A percentile compares a stretch with the other conserved stretches of the same genome.
Evolutionary conservation across 2,797 vertebrate species (phyloP).

Genomic region (Darevskia nairensis): DNA sequence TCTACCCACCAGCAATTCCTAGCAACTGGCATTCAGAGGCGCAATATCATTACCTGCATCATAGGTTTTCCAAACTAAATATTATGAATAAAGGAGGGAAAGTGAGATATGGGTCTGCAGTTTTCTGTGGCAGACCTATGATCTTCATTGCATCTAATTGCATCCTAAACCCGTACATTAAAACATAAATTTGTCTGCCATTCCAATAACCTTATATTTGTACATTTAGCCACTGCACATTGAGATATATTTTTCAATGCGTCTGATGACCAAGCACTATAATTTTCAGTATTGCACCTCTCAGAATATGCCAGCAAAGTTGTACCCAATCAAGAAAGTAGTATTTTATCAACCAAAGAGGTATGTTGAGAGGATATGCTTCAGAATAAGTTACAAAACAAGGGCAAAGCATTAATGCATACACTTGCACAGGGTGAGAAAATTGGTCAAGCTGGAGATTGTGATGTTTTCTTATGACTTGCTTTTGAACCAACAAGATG

Average conservation of each 20-base stretch:
- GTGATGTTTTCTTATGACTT: not conserved
- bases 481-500: not conserved
- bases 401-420: not conserved
- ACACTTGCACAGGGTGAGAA: not conserved
- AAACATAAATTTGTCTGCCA: conserved; percentile 5
- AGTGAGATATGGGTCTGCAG: not conserved
- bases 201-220: conserved; percentile 1
- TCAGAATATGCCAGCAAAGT: not conserved
- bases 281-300: conserved; percentile 23
- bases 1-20: no score
- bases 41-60: not conserved
- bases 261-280: conserved; percentile 11
- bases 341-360: conserved; percentile 14
- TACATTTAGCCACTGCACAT: not conserved
- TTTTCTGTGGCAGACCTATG: not conserved
- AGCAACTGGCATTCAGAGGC: no score
- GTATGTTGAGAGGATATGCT: not conserved
- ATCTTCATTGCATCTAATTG: not conserved
- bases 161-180: not conserved
- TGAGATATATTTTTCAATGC: not conserved
- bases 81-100: not conserved
- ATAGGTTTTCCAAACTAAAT: not conserved
- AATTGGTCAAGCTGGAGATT: not conserved
- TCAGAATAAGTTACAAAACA: not conserved
- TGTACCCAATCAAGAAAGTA: conserved; percentile 14